Evolutionary conservation across 1,140 invertebrate species (phyloP).

Genomic region (Caligus rogercresseyi): DNA sequence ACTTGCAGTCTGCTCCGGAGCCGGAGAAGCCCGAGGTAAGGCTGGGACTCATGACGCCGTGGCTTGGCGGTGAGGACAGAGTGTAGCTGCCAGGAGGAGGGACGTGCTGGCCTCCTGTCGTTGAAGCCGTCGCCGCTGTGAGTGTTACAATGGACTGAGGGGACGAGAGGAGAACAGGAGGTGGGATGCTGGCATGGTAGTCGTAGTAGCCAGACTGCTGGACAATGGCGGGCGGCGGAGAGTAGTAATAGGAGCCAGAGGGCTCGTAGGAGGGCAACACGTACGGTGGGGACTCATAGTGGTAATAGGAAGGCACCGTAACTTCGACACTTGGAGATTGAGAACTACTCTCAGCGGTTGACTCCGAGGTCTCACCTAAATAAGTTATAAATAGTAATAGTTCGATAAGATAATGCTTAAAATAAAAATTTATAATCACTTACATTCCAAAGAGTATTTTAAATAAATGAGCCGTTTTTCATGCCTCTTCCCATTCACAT

Average conservation of each 20-base stretch:
- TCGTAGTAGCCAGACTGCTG: neutral
- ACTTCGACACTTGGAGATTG: neutral
- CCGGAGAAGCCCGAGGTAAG: slow-evolving; percentile 4
- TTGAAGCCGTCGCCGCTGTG: no score
- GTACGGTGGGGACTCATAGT: neutral
- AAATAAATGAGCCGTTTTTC: slow-evolving; percentile 10
- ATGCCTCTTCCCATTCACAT: slow-evolving; percentile 13
- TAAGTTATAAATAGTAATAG: no score
- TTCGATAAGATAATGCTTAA: no score
- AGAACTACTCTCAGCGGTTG: neutral
- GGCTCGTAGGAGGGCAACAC: neutral
- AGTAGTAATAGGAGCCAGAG: neutral
- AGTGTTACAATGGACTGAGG: neutral
- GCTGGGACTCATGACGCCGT: slow-evolving; percentile 8
- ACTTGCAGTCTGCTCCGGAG: slow-evolving; percentile 11
- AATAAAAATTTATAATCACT: neutral
- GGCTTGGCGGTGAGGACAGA: neutral
- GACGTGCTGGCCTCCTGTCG: no score
- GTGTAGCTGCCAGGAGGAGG: neutral
- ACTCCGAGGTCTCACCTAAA: no score
- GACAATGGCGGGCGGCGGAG: neutral
- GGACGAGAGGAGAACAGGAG: neutral
- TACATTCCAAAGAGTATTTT: slow-evolving; percentile 11
- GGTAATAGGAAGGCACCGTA: neutral
- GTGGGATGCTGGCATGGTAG: neutral